These are phyloP conservation scores for Nymphalis io DNA, from an alignment of 1,140 invertebrate genomes.

Conservation along the genomic window DNA sequence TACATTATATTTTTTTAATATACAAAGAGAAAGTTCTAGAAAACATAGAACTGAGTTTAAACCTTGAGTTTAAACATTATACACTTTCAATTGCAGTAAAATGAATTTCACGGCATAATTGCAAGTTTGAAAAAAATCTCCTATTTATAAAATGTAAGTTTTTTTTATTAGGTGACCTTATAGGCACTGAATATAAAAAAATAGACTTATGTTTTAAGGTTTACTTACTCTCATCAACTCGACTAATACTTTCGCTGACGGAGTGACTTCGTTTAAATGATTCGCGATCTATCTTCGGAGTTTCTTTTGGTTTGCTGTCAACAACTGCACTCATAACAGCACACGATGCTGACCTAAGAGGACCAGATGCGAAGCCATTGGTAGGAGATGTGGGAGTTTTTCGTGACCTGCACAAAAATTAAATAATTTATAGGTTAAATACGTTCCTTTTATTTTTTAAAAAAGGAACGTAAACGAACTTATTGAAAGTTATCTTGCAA, in stretches of 20 bases:
- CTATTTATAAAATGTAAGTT: no score
- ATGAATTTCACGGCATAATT: no score
- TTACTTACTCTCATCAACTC: constrained; percentile 73
- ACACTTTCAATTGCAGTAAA: no score
- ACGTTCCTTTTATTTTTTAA: no score
- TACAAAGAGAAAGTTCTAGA: no score
- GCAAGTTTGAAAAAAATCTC: no score
- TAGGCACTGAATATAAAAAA: background rate
- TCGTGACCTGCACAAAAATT: constrained; percentile 54
- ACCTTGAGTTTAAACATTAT: no score
- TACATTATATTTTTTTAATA: no score
- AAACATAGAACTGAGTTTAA: no score
- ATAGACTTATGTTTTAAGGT: background rate
- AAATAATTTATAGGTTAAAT: background rate
- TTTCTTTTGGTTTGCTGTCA: constrained; percentile 60
- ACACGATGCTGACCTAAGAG: constrained; percentile 71
- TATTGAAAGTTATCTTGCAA: no score
- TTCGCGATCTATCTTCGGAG: constrained; percentile 54
- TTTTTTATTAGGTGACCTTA: no score
- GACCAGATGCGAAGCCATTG: constrained; percentile 70
- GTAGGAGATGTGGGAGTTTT: constrained; percentile 67
- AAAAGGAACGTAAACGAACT: no score
- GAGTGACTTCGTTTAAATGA: constrained; percentile 81
- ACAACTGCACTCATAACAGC: constrained; percentile 70
- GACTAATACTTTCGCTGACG: constrained; percentile 77